phyloP scores from a whole-genome alignment of 2,113 vertebrate species.

The Nanorana parkeri region DNA sequence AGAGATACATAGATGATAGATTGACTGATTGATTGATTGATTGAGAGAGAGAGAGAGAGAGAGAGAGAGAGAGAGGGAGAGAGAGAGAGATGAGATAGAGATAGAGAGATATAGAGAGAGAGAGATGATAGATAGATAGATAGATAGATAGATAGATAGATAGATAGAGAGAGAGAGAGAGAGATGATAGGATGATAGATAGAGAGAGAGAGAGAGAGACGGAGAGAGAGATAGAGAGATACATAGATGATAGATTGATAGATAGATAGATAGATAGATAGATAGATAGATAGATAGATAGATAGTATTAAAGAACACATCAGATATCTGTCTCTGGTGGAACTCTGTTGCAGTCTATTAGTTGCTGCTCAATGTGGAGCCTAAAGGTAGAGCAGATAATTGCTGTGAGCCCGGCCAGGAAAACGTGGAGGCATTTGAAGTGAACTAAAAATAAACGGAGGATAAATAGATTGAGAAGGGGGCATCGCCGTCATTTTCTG shows the following conservation, averaged over 20 bases:
- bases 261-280: constrained; percentile 23
- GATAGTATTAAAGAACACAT: neutral
- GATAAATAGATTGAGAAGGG: constrained; percentile 67
- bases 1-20: neutral
- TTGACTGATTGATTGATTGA: too few species aligned
- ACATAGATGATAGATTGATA: too few species aligned
- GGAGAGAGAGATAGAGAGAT: too few species aligned
- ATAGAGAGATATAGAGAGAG: too few species aligned
- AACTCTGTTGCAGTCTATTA: constrained; percentile 44
- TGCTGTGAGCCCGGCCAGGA: constrained; percentile 68
- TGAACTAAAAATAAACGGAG: constrained; percentile 74
- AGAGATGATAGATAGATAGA: too few species aligned
- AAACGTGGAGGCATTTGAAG: constrained; percentile 72
- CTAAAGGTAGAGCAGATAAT: constrained; percentile 74
- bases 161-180: too few species aligned
- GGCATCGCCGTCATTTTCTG: constrained; percentile 65
- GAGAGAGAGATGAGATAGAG: too few species aligned
- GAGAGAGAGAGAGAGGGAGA: too few species aligned
- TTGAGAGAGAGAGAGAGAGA: too few species aligned
- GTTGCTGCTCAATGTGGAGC: constrained; percentile 70
- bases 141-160: too few species aligned
- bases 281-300: constrained; percentile 21
- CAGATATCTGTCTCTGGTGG: neutral
- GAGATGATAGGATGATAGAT: too few species aligned
- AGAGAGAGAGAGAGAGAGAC: too few species aligned